Evolutionary conservation across 2,797 vertebrate genomes (phyloP), one percentile per base, ranked within the genome.

Genomic region (Fistularia tabacaria): DNA sequence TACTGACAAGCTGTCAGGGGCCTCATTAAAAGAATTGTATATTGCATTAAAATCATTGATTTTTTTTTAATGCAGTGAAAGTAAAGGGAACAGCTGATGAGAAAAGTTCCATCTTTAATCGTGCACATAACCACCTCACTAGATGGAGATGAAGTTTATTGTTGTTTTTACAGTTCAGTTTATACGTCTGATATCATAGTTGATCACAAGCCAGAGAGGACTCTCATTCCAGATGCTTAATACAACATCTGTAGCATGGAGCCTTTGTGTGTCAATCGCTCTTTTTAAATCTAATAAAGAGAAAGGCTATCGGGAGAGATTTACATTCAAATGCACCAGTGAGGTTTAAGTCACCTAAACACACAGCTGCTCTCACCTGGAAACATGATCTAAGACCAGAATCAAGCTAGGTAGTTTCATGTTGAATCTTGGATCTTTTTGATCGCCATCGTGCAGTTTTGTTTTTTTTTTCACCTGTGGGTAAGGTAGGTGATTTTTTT

Each of bases 231-330:
- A 61, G 57, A 64, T 64, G 37, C 12, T 4, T 50, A 59, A 14
- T 46, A 43, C n/a, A 43, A 43, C 42, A n/a, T 5, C 57, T 15
- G 59, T 67, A 67, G 69, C 74, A 51, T 73, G 64, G 14, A 52
- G 59, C 14, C 44, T 40, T 51, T 25, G 37, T 15, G 36, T 1
- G 36, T 14, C 36, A 39, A 47, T 51, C 63, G 48, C 57, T 75
- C 59, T 6, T 46, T 51, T 55, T 5, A 57, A 76, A 81, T 76
- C 75, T 74, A 80, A 85, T 80, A 77, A 84, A 9, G 45, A 67
- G 68, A 58, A 67, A 57, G 42, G 61, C 59, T 62, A 60, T 74
- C 55, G 54, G 15, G 46, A 25, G 25, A n/a, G 57, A 75, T 68
- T 71, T 57, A 13, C 63, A 57, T 74, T 77, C 65, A 51, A 81